These are phyloP conservation scores for Hystrix cristata DNA, from an alignment of 2,113 vertebrate genomes.

Conservation along the genomic window DNA sequence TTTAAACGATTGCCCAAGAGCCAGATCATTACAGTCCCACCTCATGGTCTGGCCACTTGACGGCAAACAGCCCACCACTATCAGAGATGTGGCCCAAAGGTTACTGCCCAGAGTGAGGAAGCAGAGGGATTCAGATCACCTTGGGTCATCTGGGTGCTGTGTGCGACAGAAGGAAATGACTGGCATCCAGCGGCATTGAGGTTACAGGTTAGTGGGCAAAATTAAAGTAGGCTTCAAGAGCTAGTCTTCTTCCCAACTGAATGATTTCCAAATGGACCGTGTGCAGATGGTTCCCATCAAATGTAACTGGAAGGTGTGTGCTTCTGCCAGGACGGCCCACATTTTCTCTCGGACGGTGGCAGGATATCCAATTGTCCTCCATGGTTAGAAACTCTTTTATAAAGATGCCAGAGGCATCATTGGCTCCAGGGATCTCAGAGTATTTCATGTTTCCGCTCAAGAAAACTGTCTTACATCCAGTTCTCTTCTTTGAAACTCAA, in stretches of 20 bases:
- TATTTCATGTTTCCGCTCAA: slow-evolving; percentile 48
- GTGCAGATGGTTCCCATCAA: slow-evolving; percentile 23
- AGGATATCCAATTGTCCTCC: not conserved
- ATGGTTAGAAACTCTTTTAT: slow-evolving; percentile 22
- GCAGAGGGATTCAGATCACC: not conserved
- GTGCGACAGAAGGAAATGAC: not conserved
- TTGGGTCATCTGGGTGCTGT: not conserved
- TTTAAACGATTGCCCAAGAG: not conserved
- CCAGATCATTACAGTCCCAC: not conserved
- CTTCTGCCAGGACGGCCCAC: not conserved
- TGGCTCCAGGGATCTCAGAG: not conserved
- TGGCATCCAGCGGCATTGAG: not conserved
- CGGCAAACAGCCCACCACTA: not conserved
- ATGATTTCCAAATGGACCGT: rapidly evolving
- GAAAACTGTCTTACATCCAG: not conserved
- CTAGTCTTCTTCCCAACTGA: not conserved
- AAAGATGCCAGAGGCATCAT: not conserved
- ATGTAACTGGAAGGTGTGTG: not conserved
- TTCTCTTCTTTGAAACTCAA: slow-evolving; percentile 55
- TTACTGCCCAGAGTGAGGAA: not conserved
- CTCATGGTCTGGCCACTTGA: not conserved
- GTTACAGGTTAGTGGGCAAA: slow-evolving; percentile 45
- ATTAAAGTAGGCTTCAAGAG: not conserved
- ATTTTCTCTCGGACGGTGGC: not conserved
- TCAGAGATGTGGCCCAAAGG: not conserved